Evolutionary conservation across 1,140 invertebrate genomes (phyloP).

Genomic region (Caenorhabditis brenneri): DNA sequence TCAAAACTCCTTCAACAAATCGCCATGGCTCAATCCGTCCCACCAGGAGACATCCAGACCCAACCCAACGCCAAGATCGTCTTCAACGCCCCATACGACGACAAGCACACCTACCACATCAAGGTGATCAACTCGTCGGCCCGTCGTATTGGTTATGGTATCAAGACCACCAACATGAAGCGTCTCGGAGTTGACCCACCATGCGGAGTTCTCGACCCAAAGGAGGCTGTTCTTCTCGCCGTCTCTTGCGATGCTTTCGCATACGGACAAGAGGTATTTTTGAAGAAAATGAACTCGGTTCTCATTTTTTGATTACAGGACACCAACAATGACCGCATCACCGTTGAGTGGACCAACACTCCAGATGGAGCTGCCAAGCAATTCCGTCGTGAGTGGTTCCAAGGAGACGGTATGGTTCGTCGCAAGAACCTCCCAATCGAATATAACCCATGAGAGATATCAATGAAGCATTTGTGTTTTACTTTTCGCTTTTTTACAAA

Average conservation of each 20-base stretch:
- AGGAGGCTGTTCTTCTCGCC: slow-evolving; percentile 46
- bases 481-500: background rate
- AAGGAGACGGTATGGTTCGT: background rate
- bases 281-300: background rate
- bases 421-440: background rate
- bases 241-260: slow-evolving; percentile 52
- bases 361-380: slow-evolving; percentile 2
- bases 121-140: slow-evolving; percentile 49
- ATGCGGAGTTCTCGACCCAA: slow-evolving; percentile 51
- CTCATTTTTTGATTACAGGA: background rate
- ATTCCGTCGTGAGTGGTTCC: slow-evolving; percentile 24
- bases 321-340: background rate
- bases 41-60: slow-evolving; percentile 52
- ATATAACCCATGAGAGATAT: background rate
- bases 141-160: slow-evolving; percentile 48
- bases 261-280: slow-evolving; percentile 47
- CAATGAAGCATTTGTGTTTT: background rate
- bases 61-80: slow-evolving; percentile 53
- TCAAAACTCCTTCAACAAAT: background rate
- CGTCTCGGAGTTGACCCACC: slow-evolving; percentile 47
- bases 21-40: slow-evolving; percentile 49
- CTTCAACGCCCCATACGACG: slow-evolving; percentile 54
- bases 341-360: background rate
- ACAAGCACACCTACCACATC: slow-evolving; percentile 54
- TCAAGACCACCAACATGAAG: slow-evolving; percentile 53